Base-by-base conservation (phyloP, 2,888 invertebrate species). In the Ophioninae sp. region DNA sequence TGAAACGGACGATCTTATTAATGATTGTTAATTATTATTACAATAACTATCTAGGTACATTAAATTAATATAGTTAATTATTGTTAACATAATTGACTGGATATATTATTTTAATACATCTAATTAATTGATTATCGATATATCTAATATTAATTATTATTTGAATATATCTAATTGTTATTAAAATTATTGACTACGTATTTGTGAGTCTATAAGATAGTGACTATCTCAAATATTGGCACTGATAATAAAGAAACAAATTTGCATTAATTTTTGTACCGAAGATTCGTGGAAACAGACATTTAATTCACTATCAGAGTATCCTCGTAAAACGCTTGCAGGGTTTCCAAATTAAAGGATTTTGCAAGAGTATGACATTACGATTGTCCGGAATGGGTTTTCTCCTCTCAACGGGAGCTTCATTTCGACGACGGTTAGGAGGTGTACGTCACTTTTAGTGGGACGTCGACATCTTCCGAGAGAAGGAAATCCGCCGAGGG, bases 401-500 rank as follows among this genome's bases (percentile, higher is more conserved):
- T 17, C 17, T 50, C 50, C 50, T 50, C 13, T 13, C 50, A 50
- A 50, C 50, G 50, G 50, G 23, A 39, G 61, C 61, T 61, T 62
- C 57, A 41, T 77, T 77, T 44, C 30, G n/a, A 50, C 37, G 30
- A 75, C 64, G 61, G 64, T 41, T 59, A 39, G 37, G 76, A 77
- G 39, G 59, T 79, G 68, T 68, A 13, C 50, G 75, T 75, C 65
- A 59, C 64, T 81, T 81, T 76, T 44, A 23, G 21, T 59, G 72
- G n/a, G 30, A 64, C 17, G 67, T 67, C 68, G 3, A 5, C 41
- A 20, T 39, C n/a, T 65, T 39, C 2, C 65, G 30, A n/a, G 17
- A 21, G 17, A 67, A 6, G 5, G 21, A 67, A 13, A 64, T 17
- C 6, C 17, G 37, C 41, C 20, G 41, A 17, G 20, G 44, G 67